A percentile compares a stretch with the other conserved stretches of the same genome.
Evolutionary conservation across 2,113 vertebrate genomes (phyloP).

Genomic region (Lamprotornis superbus): DNA sequence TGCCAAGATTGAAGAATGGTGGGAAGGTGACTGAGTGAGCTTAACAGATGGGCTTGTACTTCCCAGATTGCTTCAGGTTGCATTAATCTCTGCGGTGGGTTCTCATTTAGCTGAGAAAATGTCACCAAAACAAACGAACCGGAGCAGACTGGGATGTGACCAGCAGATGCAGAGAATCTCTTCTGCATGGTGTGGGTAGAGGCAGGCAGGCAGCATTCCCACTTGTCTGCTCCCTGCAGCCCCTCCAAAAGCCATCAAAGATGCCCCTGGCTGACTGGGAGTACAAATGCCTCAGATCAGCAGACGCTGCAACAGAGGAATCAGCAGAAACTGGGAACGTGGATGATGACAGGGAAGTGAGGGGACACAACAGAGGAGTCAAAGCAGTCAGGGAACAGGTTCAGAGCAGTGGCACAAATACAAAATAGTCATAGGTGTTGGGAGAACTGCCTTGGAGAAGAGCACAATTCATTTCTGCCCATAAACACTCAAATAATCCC

Average conservation of each 20-base stretch:
- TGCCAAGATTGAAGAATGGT: neutral
- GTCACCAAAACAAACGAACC: conserved; percentile 35
- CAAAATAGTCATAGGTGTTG: neutral
- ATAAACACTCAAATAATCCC: neutral
- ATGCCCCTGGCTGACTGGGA: neutral
- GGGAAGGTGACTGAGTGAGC: neutral
- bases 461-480: neutral
- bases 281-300: neutral
- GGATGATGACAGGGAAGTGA: neutral
- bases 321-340: accelerated
- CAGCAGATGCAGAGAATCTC: neutral
- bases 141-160: neutral
- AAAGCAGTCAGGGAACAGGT: neutral
- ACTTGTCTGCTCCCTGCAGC: neutral
- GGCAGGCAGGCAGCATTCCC: neutral
- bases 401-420: neutral
- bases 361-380: accelerated
- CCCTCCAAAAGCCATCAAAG: neutral
- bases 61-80: neutral
- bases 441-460: neutral
- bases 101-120: conserved; percentile 47
- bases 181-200: neutral
- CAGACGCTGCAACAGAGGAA: neutral
- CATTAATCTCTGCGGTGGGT: neutral
- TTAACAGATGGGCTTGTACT: conserved; percentile 31